A percentile compares a stretch with the other conserved stretches of the same genome.
phyloP scores from a whole-genome alignment of 2,888 invertebrate species.

The Dryobota labecula region DNA sequence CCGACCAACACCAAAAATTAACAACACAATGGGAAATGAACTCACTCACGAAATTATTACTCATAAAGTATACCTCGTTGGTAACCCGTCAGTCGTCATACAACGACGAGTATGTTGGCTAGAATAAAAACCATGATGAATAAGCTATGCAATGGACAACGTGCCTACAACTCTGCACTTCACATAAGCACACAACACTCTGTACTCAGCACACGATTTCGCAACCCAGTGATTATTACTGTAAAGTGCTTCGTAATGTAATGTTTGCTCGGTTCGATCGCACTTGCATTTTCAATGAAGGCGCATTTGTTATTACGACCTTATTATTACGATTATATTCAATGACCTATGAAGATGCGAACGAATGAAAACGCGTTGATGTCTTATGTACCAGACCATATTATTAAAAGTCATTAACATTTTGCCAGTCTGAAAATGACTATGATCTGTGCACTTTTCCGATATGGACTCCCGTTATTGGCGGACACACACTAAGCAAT shows the following conservation, averaged over 20 bases:
- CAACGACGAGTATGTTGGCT: slow-evolving; percentile 80
- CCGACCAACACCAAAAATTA: slow-evolving; percentile 84
- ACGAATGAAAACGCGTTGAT: slow-evolving; percentile 81
- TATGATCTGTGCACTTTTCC: slow-evolving; percentile 70
- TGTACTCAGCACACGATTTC: slow-evolving; percentile 67
- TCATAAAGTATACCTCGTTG: slow-evolving; percentile 71
- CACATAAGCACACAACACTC: slow-evolving; percentile 76
- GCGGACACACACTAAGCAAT: slow-evolving; percentile 88
- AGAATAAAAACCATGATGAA: slow-evolving; percentile 83
- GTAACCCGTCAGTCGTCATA: slow-evolving; percentile 74
- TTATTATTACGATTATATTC: slow-evolving; percentile 75
- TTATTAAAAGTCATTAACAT: slow-evolving; percentile 49
- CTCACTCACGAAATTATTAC: slow-evolving; percentile 84
- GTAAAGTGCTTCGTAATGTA: slow-evolving; percentile 67
- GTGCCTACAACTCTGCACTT: slow-evolving; percentile 69
- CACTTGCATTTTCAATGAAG: slow-evolving; percentile 79
- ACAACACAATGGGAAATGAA: slow-evolving; percentile 87
- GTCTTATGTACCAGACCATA: slow-evolving; percentile 79
- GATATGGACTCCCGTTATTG: slow-evolving; percentile 80
- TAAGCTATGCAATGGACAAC: slow-evolving; percentile 77
- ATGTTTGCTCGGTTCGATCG: slow-evolving; percentile 61
- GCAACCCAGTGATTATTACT: slow-evolving; percentile 73
- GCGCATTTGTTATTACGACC: slow-evolving; percentile 80
- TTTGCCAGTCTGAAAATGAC: slow-evolving; percentile 65
- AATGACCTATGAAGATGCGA: slow-evolving; percentile 74